Percentiles rank a stretch among this genome's conserved stretches.
phyloP scores from a whole-genome alignment of 2,113 vertebrate genomes.

The Sminthopsis crassicaudata region DNA sequence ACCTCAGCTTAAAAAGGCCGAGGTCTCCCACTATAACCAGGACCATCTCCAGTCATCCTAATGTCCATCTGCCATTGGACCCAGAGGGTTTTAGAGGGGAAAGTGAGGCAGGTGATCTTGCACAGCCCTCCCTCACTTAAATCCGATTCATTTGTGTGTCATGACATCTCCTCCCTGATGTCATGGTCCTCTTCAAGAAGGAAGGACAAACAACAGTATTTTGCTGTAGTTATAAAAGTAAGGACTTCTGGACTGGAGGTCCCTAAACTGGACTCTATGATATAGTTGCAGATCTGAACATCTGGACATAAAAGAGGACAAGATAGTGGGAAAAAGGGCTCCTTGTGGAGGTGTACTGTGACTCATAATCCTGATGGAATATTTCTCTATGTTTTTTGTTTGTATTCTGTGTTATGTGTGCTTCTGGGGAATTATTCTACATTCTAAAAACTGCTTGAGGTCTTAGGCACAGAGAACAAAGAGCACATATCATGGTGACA shows the following conservation, averaged over 20 bases:
- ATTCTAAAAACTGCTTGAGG: not conserved
- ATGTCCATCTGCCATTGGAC: no score
- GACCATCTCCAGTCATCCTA: no score
- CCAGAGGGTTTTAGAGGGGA: no score
- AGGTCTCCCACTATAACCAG: no score
- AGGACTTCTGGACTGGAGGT: not conserved
- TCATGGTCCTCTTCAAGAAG: no score
- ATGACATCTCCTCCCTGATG: no score
- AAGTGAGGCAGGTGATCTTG: no score
- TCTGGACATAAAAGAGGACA: not conserved
- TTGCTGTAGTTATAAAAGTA: not conserved
- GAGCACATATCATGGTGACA: not conserved
- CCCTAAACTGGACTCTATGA: not conserved
- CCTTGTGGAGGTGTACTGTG: not conserved
- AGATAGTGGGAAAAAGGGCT: not conserved
- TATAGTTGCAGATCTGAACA: not conserved
- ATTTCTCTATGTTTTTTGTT: not conserved
- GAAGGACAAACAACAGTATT: no score
- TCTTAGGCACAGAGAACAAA: not conserved
- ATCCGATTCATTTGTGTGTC: no score
- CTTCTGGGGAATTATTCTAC: not conserved
- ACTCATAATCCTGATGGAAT: not conserved
- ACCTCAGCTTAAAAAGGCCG: no score
- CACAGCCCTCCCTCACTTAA: no score
- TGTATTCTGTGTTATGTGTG: not conserved